phyloP scores from a whole-genome alignment of 2,797 vertebrate species.

The Taeniopygia guttata region DNA sequence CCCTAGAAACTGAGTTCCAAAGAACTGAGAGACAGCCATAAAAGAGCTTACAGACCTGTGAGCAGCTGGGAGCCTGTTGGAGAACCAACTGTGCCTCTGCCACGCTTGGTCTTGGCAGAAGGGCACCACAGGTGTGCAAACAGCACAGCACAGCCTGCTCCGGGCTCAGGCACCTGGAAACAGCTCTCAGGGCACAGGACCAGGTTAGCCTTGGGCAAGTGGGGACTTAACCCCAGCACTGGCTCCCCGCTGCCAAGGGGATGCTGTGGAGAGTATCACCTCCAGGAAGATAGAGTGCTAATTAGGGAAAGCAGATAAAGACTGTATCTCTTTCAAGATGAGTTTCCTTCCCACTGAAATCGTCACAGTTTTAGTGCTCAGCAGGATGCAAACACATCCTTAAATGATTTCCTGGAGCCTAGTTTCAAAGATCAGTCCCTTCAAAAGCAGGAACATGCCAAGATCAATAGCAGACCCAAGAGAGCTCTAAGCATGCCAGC shows the following conservation, averaged over 20 bases:
- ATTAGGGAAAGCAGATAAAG: conserved; percentile 1
- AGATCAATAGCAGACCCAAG: conserved; percentile 13
- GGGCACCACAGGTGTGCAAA: background rate
- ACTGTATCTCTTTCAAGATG: background rate
- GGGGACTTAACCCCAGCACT: background rate
- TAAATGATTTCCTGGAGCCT: conserved; percentile 37
- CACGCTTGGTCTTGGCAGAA: rapidly evolving
- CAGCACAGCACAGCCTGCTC: background rate
- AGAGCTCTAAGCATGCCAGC: background rate
- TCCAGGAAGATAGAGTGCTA: background rate
- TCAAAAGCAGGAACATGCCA: background rate
- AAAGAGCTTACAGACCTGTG: background rate
- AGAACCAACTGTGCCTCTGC: background rate
- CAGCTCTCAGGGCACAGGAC: background rate
- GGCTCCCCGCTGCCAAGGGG: background rate
- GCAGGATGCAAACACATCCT: conserved; percentile 32
- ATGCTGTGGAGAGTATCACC: background rate
- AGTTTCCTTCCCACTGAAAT: conserved; percentile 19
- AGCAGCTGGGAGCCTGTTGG: background rate
- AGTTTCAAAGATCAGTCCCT: conserved; percentile 15
- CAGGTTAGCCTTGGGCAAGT: background rate
- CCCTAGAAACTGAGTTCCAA: background rate
- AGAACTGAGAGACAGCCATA: background rate
- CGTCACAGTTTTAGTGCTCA: background rate
- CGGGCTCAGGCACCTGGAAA: background rate